Base-by-base conservation (phyloP, 2,888 invertebrate species). In the Celastrina argiolus region DNA sequence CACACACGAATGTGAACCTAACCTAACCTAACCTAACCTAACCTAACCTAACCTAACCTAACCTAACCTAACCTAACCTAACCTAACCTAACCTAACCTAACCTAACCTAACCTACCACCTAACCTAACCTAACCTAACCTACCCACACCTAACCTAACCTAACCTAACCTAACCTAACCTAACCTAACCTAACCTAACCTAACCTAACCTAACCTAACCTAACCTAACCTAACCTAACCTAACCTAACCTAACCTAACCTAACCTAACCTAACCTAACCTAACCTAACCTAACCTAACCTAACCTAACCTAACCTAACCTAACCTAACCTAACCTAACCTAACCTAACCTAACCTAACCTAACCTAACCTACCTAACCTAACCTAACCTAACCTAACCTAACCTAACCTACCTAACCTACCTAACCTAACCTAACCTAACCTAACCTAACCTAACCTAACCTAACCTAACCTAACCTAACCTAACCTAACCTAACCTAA, bases 401-500 rank as follows among this genome's bases (percentile, higher is more conserved):
- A 71, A 73, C 71, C 73, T 71, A 73, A 73, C 73, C 71, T 71
- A 71, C 71, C 71, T 71, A 69, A 69, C 69, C 69, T 70, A 68
- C 69, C 69, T 70, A 68, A 36, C 36, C 36, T 36, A 36, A 36
- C 36, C 36, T 36, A 36, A 36, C 36, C 36, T 71, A 72, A 73
- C 71, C 73, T 71, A 73, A 72, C 72, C 72, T 72, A 72, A 72
- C 72, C 72, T 70, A 72, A 70, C 72, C 72, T 72, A 72, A 72
- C 72, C 72, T 72, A 72, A 73, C 73, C 73, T 71, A 73, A 72
- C 72, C 73, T 72, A 72, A 73, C 72, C 73, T 72, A 74, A 72
- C 72, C 72, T 72, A 74, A 74, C 74, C 74, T 71, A 73, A 74
- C 72, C 73, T 71, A 71, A 73, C 71, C 71, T 71, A 72, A 74